Conservation (phyloP, 2,888 invertebrate species). For the Yponomeuta plumbellus region DNA sequence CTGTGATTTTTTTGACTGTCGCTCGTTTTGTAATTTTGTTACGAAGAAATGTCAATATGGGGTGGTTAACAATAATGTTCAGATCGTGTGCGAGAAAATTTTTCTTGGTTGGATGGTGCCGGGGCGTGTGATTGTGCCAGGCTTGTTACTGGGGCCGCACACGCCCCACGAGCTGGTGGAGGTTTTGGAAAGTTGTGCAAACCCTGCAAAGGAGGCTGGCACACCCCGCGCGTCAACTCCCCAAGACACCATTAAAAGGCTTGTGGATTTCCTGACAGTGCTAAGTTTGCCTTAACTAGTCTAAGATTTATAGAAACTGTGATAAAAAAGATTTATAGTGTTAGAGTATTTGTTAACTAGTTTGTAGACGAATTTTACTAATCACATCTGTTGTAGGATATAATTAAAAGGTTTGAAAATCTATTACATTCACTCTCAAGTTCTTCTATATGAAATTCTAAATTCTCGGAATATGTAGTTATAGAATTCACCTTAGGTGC, state of each 20-base stretch:
- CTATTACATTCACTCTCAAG: background rate
- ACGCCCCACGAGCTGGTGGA: constrained; percentile 76
- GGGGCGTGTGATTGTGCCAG: constrained; percentile 77
- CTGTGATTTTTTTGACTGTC: constrained; percentile 82
- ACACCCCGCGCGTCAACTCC: constrained; percentile 63
- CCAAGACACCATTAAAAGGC: constrained; percentile 60
- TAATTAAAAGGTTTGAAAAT: background rate
- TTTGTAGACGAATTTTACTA: background rate
- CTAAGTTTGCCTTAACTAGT: constrained; percentile 25
- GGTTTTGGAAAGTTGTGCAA: constrained; percentile 76
- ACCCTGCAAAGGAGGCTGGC: constrained; percentile 64
- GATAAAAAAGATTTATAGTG: constrained; percentile 23
- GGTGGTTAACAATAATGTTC: constrained; percentile 80
- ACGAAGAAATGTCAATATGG: constrained; percentile 70
- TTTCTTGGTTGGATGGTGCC: constrained; percentile 80
- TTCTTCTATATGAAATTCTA: background rate
- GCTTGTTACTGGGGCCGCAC: constrained; percentile 76
- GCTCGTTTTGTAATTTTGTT: constrained; percentile 74
- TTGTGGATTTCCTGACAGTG: constrained; percentile 71
- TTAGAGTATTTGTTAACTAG: background rate
- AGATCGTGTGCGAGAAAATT: constrained; percentile 81
- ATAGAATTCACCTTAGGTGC: background rate
- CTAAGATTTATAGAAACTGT: constrained; percentile 24
- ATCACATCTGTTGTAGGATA: background rate
- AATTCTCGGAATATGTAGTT: background rate